phyloP scores from a whole-genome alignment of 2,797 vertebrate genomes.

The Kryptopterus vitreolus region DNA sequence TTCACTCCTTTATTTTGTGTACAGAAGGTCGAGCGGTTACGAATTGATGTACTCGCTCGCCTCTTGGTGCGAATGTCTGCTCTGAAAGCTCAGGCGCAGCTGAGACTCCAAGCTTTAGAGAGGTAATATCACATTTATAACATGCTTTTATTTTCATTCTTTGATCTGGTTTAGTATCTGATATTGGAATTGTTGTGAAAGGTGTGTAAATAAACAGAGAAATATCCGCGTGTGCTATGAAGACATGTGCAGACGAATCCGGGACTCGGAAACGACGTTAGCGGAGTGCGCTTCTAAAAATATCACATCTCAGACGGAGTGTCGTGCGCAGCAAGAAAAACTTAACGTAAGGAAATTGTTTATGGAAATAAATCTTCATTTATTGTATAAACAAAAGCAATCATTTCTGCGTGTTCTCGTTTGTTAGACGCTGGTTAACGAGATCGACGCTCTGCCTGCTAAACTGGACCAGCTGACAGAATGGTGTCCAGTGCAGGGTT shows the following conservation, averaged over 20 bases:
- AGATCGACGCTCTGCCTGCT: conserved; percentile 54
- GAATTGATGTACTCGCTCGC: conserved; percentile 69
- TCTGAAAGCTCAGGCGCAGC: conserved; percentile 70
- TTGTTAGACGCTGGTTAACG: conserved; percentile 64
- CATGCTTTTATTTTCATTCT: background rate
- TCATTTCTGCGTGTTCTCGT: background rate
- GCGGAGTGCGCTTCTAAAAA: conserved; percentile 63
- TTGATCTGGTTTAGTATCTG: too few relatives aligned
- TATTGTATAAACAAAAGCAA: background rate
- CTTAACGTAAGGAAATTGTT: conserved; percentile 71
- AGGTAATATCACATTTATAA: conserved; percentile 60
- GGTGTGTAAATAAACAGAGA: conserved; percentile 77
- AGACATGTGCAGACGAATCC: conserved; percentile 69
- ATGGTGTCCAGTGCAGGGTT: conserved; percentile 70
- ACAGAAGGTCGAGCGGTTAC: conserved; percentile 65
- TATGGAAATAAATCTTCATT: too few relatives aligned
- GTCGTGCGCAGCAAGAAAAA: conserved; percentile 71
- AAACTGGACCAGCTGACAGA: conserved; percentile 64
- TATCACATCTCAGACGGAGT: conserved; percentile 79
- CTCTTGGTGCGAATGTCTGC: conserved; percentile 72
- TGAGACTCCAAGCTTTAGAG: conserved; percentile 63
- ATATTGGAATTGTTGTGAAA: conserved; percentile 58
- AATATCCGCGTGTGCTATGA: conserved; percentile 68
- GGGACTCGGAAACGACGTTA: conserved; percentile 67
- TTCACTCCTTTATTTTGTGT: conserved; percentile 66